A percentile compares a stretch with the other conserved stretches of the same genome.
These are phyloP conservation scores for Hexactinellida sp. DNA, from an alignment of 37 sponge, comb jelly and placozoan species.

Conservation along the genomic window DNA sequence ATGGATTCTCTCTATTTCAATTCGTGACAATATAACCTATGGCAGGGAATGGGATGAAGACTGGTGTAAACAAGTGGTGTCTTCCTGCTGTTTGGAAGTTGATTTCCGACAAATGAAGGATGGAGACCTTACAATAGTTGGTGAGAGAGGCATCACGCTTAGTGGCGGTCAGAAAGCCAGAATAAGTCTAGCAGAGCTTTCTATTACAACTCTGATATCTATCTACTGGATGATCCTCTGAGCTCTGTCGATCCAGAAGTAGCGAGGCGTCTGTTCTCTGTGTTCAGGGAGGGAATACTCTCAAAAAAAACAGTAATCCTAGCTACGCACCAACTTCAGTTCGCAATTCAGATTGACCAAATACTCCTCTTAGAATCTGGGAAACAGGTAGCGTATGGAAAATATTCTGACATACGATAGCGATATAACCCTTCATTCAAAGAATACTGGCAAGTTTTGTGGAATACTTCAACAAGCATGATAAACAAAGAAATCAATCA, in stretches of 20 bases:
- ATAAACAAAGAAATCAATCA: too few relatives aligned
- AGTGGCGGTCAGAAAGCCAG: too few relatives aligned
- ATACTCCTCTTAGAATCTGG: not conserved
- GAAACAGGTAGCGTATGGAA: not conserved
- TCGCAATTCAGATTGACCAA: not conserved
- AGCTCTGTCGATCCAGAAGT: not conserved
- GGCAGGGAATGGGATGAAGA: not conserved
- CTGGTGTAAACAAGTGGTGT: not conserved
- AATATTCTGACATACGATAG: not conserved
- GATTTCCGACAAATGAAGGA: not conserved
- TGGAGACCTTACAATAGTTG: not conserved
- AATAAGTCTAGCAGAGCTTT: not conserved
- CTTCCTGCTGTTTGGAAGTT: too few relatives aligned
- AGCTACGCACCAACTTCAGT: not conserved
- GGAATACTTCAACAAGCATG: too few relatives aligned
- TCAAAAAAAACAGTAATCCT: not conserved
- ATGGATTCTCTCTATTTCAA: not conserved
- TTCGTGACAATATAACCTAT: not conserved
- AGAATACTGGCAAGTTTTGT: too few relatives aligned
- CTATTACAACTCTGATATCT: not conserved
- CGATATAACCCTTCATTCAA: not conserved
- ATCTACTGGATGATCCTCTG: not conserved
- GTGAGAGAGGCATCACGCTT: not conserved
- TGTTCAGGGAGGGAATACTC: not conserved
- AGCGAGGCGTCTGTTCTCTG: not conserved